Base-by-base conservation (phyloP, 2,888 invertebrate species). In the Polymixis lichenea region DNA sequence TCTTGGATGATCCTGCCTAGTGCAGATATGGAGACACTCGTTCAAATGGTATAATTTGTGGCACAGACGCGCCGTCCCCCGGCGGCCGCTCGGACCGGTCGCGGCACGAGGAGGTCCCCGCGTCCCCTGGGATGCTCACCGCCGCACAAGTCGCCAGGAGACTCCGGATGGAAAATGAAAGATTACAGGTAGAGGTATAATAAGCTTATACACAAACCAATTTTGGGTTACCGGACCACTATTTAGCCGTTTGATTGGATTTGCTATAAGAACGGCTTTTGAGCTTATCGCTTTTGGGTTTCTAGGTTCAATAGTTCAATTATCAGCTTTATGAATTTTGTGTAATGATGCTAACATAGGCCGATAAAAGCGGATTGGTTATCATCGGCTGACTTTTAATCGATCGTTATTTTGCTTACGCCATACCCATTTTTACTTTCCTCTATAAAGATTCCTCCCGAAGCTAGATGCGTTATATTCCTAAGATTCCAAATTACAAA, bases 81-180 rank as follows among this genome's bases (percentile, higher is more conserved):
- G 93, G 95, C 64, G 96, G 94, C 25, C 91, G 95, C 69, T 96
- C 96, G 55, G 96, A 96, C 88, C 91, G 95, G 61, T 97, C 96
- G 87, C 93, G 96, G 89, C 90, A 94, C 82, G 96, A 96, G 75
- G 96, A 96, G 80, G 92, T 95, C 56, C 95, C 97, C 7, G 97
- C 97, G 51, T 97, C 97, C 72, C 97, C 97, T 2, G 97, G 95
- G 90, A 97, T 96, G 92, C 95, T 97, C 83, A 95, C 96, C 53
- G 97, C 97, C 55, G 92, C 97, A 9, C 97, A 97, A 83, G 95
- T 97, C 76, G 97, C 97, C 15, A 96, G 98, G 70, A 95, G 98
- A 77, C 96, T 98, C 78, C 97, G 98, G 75, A 95, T 97, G 86
- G 98, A 98, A 91, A 98, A 98, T 93, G 98, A 98, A 92, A 97